Conservation (phyloP, 2,888 invertebrate genomes). For the Caenorhabditis sp. region DNA sequence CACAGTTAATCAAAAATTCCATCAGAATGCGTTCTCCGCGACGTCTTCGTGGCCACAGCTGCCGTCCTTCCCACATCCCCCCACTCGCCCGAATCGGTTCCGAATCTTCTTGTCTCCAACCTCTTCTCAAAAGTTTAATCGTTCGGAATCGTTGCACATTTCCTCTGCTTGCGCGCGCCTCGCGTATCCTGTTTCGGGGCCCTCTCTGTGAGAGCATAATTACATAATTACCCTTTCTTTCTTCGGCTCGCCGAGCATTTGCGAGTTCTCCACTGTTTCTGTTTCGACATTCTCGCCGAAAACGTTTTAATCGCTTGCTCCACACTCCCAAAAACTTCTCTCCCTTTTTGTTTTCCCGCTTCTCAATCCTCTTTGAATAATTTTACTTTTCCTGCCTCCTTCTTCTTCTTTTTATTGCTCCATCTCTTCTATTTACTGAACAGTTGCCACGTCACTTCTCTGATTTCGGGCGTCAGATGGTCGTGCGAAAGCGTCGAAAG, state of each 20-base stretch:
- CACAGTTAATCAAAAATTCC: slow-evolving; percentile 29
- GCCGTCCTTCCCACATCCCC: slow-evolving; percentile 30
- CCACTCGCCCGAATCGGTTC: slow-evolving; percentile 9
- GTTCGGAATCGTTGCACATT: slow-evolving; percentile 54
- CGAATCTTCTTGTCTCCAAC: slow-evolving; percentile 6
- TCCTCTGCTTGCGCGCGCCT: slow-evolving; percentile 17
- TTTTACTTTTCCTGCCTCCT: slow-evolving; percentile 2
- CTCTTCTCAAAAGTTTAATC: slow-evolving; percentile 46
- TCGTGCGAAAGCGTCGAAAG: background rate
- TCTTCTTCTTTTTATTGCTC: no score
- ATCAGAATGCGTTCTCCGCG: slow-evolving; percentile 22
- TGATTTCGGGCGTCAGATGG: slow-evolving; percentile 50
- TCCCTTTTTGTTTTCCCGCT: background rate
- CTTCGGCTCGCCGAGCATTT: slow-evolving; percentile 4
- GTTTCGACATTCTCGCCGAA: slow-evolving; percentile 21
- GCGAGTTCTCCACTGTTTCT: slow-evolving; percentile 21
- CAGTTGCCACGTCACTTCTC: slow-evolving; percentile 34
- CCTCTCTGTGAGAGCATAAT: slow-evolving; percentile 45
- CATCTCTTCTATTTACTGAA: background rate
- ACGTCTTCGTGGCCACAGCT: slow-evolving; percentile 23
- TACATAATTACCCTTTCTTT: slow-evolving; percentile 45
- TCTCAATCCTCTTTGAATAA: background rate
- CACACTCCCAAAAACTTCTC: background rate
- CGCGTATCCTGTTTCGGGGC: slow-evolving; percentile 46
- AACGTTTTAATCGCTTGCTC: slow-evolving; percentile 45